Conservation (phyloP, 1,140 invertebrate genomes). For the Planococcus citri region DNA sequence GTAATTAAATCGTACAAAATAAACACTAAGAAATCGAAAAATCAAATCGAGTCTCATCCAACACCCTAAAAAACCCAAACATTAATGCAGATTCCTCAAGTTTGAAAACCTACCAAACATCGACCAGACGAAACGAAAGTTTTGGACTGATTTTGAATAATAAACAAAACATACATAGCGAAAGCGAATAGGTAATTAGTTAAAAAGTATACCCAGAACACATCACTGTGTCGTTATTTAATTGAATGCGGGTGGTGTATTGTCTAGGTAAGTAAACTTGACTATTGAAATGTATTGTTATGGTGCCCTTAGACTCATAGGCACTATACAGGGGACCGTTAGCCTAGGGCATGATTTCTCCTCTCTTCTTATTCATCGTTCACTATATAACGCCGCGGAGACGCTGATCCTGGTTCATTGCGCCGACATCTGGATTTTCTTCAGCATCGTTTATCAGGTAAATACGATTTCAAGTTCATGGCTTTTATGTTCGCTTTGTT, state of each 20-base stretch:
- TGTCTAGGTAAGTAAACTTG: slow-evolving; percentile 10
- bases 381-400: neutral
- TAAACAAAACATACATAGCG: neutral
- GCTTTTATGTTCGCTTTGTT: neutral
- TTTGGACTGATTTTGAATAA: neutral
- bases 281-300: neutral
- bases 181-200: slow-evolving; percentile 11
- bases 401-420: slow-evolving; percentile 15
- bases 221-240: neutral
- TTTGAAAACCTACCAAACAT: too few relatives aligned
- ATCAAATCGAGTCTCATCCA: too few relatives aligned
- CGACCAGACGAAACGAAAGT: neutral
- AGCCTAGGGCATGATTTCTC: slow-evolving; percentile 19
- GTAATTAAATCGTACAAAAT: too few relatives aligned
- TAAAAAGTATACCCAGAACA: neutral
- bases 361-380: slow-evolving; percentile 15
- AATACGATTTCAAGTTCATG: neutral
- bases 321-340: slow-evolving; percentile 16
- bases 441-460: neutral
- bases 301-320: neutral
- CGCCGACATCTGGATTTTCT: neutral
- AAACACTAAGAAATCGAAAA: too few relatives aligned
- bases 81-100: too few relatives aligned
- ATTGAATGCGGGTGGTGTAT: slow-evolving; percentile 17
- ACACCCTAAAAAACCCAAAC: too few relatives aligned